These are phyloP conservation scores for Cyprinodon brontotheroides DNA, from an alignment of 2,113 vertebrate species.

Conservation along the genomic window DNA sequence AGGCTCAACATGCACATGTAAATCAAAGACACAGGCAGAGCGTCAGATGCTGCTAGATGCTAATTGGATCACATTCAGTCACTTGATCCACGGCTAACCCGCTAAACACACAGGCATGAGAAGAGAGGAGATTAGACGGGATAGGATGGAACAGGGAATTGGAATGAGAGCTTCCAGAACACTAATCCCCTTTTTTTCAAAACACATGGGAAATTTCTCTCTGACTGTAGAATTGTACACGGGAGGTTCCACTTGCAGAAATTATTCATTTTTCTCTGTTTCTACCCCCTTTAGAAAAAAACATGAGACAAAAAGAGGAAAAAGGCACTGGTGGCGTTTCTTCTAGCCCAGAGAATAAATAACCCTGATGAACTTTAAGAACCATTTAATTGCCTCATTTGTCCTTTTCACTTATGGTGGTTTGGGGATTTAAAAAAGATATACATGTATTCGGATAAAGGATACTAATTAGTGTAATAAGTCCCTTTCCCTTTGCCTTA, in stretches of 20 bases:
- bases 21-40: constrained; percentile 16
- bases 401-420: constrained; percentile 50
- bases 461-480: constrained; percentile 44
- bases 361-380: constrained; percentile 58
- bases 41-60: constrained; percentile 57
- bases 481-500: constrained; percentile 32
- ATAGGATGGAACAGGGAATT: constrained; percentile 49
- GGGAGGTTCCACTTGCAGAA: constrained; percentile 46
- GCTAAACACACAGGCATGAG: constrained; percentile 52
- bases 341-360: constrained; percentile 48
- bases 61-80: constrained; percentile 69
- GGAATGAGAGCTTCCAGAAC: constrained; percentile 41
- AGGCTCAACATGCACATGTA: not conserved
- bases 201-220: constrained; percentile 62
- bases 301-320: constrained; percentile 37
- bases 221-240: constrained; percentile 35
- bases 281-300: constrained; percentile 37
- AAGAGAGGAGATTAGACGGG: constrained; percentile 58
- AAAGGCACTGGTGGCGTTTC: constrained; percentile 51
- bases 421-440: constrained; percentile 44
- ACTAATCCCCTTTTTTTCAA: constrained; percentile 54
- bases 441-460: constrained; percentile 40
- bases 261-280: constrained; percentile 37
- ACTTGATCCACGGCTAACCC: constrained; percentile 65
- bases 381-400: constrained; percentile 71